Percentiles rank a stretch among this genome's conserved stretches.
These are phyloP conservation scores for Limosa lapponica DNA, from an alignment of 2,797 vertebrate genomes.

Conservation along the genomic window DNA sequence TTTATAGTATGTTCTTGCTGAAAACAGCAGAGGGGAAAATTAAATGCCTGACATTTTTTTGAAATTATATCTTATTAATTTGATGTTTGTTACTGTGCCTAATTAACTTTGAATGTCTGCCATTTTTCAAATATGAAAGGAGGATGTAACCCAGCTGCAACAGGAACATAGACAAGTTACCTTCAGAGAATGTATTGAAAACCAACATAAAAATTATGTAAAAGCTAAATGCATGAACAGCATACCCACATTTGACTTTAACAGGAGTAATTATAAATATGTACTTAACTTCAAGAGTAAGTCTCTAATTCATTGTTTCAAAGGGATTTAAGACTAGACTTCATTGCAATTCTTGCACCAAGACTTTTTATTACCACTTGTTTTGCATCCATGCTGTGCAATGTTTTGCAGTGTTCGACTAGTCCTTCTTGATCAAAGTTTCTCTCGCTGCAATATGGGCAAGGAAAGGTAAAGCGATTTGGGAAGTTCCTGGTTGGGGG, in stretches of 20 bases:
- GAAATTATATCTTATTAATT: background rate
- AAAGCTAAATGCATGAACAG: background rate
- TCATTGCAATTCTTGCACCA: background rate
- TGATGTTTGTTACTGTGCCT: background rate
- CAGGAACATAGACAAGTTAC: background rate
- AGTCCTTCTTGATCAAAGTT: conserved; percentile 97
- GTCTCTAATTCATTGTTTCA: conserved; percentile 3
- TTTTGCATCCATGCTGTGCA: conserved; percentile 88
- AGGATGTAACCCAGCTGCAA: background rate
- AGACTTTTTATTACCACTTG: conserved; percentile 87
- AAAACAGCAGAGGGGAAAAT: background rate
- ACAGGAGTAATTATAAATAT: background rate
- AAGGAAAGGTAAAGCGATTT: conserved; percentile 96
- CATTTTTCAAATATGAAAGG: background rate
- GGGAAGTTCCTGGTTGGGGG: conserved; percentile 84
- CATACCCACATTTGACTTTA: background rate
- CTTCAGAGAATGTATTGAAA: background rate
- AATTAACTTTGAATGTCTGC: background rate
- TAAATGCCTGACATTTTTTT: background rate
- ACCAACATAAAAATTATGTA: background rate
- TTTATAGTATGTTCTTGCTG: background rate
- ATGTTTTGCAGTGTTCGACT: conserved; percentile 92
- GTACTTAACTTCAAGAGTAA: background rate
- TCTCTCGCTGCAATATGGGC: conserved; percentile 92
- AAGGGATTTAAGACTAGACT: background rate